Evolutionary conservation across 2,113 vertebrate genomes (phyloP), one percentile per base, ranked within the genome.

Genomic region (Euleptes europaea): DNA sequence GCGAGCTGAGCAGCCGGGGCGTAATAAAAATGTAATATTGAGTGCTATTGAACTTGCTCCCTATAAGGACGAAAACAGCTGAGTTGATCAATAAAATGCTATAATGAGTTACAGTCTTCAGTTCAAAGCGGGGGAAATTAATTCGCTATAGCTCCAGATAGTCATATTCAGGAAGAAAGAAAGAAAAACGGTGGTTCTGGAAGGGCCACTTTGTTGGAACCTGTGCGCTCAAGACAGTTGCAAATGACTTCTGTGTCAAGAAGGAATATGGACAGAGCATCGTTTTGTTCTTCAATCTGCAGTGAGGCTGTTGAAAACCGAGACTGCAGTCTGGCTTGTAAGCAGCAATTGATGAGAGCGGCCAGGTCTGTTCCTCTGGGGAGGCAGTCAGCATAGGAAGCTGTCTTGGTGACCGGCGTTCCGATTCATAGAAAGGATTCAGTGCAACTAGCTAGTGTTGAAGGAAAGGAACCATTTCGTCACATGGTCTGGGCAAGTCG

Each of bases 1-100:
- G 33, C 80, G 42, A 19, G 51, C 49, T 40, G 12, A 47, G 35
- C 78, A 57, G 1, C 71, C 77, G 33, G 35, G 40, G 47, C 76
- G 63, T 85, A 76, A 86, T 85, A 79, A 86, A 88, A 80, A 88
- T 74, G 42, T 70, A 88, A 73, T 84, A 75, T 54, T 72, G 57
- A 76, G 63, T 1, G 9, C 82, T 88, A 84, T 87, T 87, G 60
- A 90, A 78, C 44, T 73, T 49, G 85, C 78, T 81, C 84, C 74
- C 26, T n/a, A 11, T 3, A 2, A 49, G 23, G 71, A 67, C 44
- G 49, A 66, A 67, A 33, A 19, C 15, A 71, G 75, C 69, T 31
- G 75, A 80, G 54, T 87, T 44, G 6, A 33, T 75, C 1, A 1
- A 82, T 78, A 69, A 54, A 69, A 33, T 38, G 51, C 69, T 66